These are phyloP conservation scores for Alosa alosa DNA, from an alignment of 2,113 vertebrate species.

Conservation along the genomic window DNA sequence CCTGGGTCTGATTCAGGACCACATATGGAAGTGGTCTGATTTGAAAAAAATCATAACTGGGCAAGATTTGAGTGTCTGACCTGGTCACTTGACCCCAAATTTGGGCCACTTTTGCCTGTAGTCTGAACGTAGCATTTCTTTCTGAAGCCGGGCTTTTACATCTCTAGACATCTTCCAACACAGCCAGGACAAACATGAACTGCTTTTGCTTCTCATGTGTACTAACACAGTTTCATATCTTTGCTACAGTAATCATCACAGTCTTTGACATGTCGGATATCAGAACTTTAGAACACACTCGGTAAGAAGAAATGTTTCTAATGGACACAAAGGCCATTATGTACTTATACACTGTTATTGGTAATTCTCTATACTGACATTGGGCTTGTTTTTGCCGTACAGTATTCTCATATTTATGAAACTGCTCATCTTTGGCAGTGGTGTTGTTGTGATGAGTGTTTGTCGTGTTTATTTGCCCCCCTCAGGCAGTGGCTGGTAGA, in stretches of 20 bases:
- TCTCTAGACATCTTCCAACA: too few relatives aligned
- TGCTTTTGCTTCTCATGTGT: not conserved
- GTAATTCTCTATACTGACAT: not conserved
- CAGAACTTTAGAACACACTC: slow-evolving; percentile 80
- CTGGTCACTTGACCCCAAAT: too few relatives aligned
- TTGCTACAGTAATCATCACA: slow-evolving; percentile 63
- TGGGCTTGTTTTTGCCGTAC: too few relatives aligned
- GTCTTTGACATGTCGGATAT: slow-evolving; percentile 73
- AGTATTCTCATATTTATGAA: too few relatives aligned
- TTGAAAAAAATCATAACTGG: too few relatives aligned
- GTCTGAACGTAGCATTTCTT: too few relatives aligned
- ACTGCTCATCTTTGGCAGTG: not conserved
- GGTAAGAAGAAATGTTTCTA: slow-evolving; percentile 65
- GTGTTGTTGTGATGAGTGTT: not conserved
- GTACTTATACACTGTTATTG: not conserved
- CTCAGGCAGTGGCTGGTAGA: slow-evolving; percentile 86
- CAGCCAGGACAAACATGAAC: not conserved
- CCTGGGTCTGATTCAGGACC: too few relatives aligned
- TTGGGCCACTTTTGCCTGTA: too few relatives aligned
- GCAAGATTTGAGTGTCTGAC: too few relatives aligned
- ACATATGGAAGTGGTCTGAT: too few relatives aligned
- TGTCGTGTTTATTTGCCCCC: not conserved
- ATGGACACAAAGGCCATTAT: not conserved
- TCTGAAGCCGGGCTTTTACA: too few relatives aligned
- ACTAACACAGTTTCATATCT: slow-evolving; percentile 11